Conservation (phyloP, 2,113 vertebrate genomes). For the Rhombomys opimus region DNA sequence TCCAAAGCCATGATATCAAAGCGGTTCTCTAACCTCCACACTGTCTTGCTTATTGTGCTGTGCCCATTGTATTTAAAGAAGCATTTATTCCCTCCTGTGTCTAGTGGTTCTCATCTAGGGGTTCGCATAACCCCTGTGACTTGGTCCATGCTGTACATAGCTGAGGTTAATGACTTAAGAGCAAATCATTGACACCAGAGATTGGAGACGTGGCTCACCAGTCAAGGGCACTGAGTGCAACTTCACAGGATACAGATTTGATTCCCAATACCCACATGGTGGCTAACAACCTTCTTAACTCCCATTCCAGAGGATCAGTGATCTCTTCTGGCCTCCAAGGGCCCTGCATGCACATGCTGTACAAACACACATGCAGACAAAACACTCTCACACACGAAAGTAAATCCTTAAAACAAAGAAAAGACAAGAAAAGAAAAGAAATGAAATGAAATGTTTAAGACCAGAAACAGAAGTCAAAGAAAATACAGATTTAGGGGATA, state of each 20-base stretch:
- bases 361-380: neutral
- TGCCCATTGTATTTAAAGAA: accelerated
- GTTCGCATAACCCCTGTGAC: neutral
- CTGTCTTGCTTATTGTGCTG: neutral
- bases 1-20: neutral
- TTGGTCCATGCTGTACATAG: neutral
- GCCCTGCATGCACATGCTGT: neutral
- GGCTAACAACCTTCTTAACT: neutral
- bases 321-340: neutral
- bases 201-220: neutral
- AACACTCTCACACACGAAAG: neutral
- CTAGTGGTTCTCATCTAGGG: neutral
- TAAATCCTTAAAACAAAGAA: neutral
- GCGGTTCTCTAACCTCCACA: neutral
- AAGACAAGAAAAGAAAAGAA: too few species aligned
- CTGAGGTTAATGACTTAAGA: neutral
- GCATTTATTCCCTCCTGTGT: neutral
- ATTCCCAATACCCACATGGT: neutral
- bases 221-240: neutral
- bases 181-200: neutral
- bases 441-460: neutral
- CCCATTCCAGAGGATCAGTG: neutral
- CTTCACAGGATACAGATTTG: neutral
- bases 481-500: neutral
- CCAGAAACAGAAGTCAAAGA: neutral